Conservation (phyloP, 2,888 invertebrate species). For the Petrophora chlorosata region DNA sequence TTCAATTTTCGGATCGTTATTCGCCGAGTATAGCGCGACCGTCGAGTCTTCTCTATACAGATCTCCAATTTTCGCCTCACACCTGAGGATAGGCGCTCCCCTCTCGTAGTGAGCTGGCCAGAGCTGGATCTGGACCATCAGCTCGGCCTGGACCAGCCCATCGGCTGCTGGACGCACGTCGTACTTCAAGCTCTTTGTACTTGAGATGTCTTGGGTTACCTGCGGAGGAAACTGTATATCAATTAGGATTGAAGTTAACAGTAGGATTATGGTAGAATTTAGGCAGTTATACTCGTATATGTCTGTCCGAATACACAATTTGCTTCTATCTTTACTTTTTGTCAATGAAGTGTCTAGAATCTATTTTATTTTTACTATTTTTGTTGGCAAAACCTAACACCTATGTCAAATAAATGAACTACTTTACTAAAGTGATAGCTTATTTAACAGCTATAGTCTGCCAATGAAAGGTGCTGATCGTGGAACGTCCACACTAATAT, state of each 20-base stretch:
- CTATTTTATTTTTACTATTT: too few species aligned
- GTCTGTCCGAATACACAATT: too few species aligned
- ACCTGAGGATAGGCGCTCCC: conserved; percentile 86
- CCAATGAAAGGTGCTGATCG: too few species aligned
- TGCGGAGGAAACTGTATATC: conserved; percentile 37
- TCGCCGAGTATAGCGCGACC: conserved; percentile 84
- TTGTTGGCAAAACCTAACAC: not conserved
- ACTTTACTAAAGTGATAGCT: too few species aligned
- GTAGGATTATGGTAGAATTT: too few species aligned
- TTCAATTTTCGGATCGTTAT: conserved; percentile 88
- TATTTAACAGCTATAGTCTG: too few species aligned
- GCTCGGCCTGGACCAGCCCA: conserved; percentile 84
- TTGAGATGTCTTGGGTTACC: conserved; percentile 67
- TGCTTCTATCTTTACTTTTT: too few species aligned
- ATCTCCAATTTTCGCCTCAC: conserved; percentile 85
- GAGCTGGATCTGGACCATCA: conserved; percentile 84
- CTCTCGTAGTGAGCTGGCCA: conserved; percentile 85
- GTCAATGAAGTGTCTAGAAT: too few species aligned
- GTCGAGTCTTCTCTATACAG: conserved; percentile 85
- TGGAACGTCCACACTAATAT: too few species aligned
- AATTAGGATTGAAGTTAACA: not conserved
- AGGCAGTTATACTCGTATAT: too few species aligned
- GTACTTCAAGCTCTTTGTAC: conserved; percentile 45
- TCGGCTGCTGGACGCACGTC: conserved; percentile 72
- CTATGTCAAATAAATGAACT: too few species aligned